Base-by-base conservation (phyloP, 1,140 invertebrate species). In the Sminthurides bifidus region DNA sequence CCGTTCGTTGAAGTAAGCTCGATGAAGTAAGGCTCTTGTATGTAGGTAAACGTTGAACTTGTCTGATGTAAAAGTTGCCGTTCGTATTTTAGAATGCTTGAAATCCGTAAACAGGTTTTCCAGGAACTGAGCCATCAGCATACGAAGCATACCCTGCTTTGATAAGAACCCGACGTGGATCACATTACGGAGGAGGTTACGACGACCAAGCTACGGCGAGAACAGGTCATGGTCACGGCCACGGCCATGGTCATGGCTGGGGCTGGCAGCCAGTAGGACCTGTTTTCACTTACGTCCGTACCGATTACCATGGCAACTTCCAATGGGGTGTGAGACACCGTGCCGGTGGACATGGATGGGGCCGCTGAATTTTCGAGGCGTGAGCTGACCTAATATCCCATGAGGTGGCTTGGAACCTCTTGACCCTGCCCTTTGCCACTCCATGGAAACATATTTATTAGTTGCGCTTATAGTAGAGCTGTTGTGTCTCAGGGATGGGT, bases 321-420 rank as follows among this genome's bases (percentile, higher is more conserved):
- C 67, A 70, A 52, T 72, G 69, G 69, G 70, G 70, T 23, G 70
- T 70, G 33, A 58, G 66, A 27, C 70, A 70, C 44, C 61, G 65
- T 21, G 67, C 67, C 15, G 66, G 66, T 8, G 64, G 59, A 23
- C 41, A 43, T 19, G 44, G 58, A 5, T 63, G 60, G 60, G 24
- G 53, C 23, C 38, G 50, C 44, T 53, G 33, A 52, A 14, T 17
- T 37, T 37, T 12, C 12, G 10, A 30, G 14, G n/a, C n/a, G 10
- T 30, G 46, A 49, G 15, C 10, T 49, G 46, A 49, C 27, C 24
- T 37, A 37, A 12, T 17, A 17, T 37, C 12, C n/a, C n/a, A n/a
- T n/a, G n/a, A n/a, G n/a, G n/a, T n/a, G n/a, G n/a, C n/a, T n/a
- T n/a, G n/a, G n/a, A n/a, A n/a, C n/a, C n/a, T n/a, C n/a, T n/a